Conservation (phyloP, 2,888 invertebrate genomes). For the Eurois occulta region DNA sequence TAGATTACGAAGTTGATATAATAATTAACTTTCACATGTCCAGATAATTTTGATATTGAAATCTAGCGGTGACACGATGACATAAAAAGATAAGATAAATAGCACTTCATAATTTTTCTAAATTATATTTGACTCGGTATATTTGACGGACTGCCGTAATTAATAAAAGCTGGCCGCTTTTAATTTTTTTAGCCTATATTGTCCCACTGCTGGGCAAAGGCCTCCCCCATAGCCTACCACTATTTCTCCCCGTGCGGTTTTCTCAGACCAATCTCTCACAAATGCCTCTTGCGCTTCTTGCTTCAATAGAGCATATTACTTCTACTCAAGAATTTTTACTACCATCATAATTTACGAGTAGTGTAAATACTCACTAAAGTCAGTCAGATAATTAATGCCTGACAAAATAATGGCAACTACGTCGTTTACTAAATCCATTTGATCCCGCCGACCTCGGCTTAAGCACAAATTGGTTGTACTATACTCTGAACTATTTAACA, state of each 20-base stretch:
- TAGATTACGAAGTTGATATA: neutral
- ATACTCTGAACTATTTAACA: constrained; percentile 19
- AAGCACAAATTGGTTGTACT: constrained; percentile 42
- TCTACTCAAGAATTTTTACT: constrained; percentile 18
- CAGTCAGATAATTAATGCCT: constrained; percentile 7
- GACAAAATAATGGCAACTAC: constrained; percentile 36
- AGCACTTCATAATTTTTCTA: neutral
- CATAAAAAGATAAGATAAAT: constrained; percentile 21
- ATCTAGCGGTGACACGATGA: neutral
- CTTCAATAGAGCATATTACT: no score
- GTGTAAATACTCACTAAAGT: constrained; percentile 9
- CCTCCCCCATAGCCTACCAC: no score
- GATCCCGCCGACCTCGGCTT: constrained; percentile 49
- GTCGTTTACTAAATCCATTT: constrained; percentile 53
- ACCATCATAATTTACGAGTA: constrained; percentile 4
- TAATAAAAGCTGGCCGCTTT: neutral
- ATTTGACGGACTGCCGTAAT: neutral
- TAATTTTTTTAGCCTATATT: no score
- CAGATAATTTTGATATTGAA: constrained; percentile 27
- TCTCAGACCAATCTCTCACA: no score
- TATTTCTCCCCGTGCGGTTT: no score
- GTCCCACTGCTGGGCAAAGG: no score
- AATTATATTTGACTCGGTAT: neutral
- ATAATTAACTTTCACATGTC: constrained; percentile 31
- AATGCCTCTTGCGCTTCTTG: neutral